Evolutionary conservation across 1,140 invertebrate species (phyloP), one percentile per base, ranked within the genome.

Genomic region (Drosophila pandora): DNA sequence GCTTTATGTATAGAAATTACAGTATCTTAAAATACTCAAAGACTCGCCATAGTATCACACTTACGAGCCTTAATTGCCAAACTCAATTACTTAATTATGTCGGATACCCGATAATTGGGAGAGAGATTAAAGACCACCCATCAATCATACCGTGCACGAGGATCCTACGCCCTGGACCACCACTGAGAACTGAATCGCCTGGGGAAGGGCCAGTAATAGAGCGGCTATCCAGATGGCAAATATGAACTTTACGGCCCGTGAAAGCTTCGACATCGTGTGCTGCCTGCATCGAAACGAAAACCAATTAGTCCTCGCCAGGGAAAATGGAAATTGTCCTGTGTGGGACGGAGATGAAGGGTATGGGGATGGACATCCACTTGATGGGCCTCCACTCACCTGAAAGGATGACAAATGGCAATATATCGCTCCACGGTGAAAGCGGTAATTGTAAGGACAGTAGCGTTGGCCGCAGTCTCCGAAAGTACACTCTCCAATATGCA

Each of bases 401-500:
- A 94, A 3, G 96, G 96, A 92, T 96, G 95, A 82, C 96, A 96
- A 61, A 97, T 96, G 48, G 96, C 96, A n/a, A 97, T 93, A 89
- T 96, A 97, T 10, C 97, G 92, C 91, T 97, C 97, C 2, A 96
- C 93, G 1, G 96, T 97, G 92, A 97, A 97, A 9, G 95, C 95
- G 1, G 97, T 97, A 69, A 98, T 98, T 1, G 97, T 98, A n/a
- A 98, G 92, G 0, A 98, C 96, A 0, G 97, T 98, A 0, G 97
- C 97, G 91, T 98, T 97, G 3, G 96, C 95, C 1, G 96, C 97
- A n/a, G 95, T 96, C 91, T 97, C 96, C 1, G 95, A 95, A 4
- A 96, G 93, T 28, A 96, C 92, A 3, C 95, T 95, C 58, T 95
- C 93, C 49, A 96, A 92, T 9, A 96, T 94, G 84, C 96, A 98